These are phyloP conservation scores for Magallana ariakensis DNA, from an alignment of 1,140 invertebrate genomes.

Conservation along the genomic window DNA sequence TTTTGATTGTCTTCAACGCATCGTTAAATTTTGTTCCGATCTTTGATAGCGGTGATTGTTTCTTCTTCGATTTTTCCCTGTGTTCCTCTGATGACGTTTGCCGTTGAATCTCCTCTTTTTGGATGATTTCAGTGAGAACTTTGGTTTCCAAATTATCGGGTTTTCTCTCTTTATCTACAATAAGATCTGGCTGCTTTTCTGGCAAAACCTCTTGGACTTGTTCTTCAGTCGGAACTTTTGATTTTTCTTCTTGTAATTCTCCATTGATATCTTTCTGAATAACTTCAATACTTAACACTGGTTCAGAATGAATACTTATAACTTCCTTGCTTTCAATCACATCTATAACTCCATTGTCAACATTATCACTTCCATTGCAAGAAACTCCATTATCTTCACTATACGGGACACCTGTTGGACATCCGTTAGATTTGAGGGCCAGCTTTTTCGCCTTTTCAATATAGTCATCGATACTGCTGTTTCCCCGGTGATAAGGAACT, in stretches of 20 bases:
- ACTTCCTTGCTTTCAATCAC: background rate
- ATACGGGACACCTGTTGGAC: background rate
- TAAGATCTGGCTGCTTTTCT: background rate
- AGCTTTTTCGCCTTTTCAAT: background rate
- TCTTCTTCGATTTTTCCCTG: background rate
- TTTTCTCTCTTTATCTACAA: background rate
- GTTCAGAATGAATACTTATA: background rate
- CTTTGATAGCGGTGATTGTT: background rate
- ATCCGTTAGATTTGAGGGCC: background rate
- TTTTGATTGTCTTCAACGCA: background rate
- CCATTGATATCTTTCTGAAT: background rate
- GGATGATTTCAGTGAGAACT: background rate
- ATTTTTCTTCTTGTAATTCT: background rate
- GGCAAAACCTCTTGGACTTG: background rate
- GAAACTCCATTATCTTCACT: background rate
- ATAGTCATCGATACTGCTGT: constrained; percentile 1
- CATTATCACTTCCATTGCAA: background rate
- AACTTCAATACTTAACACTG: background rate
- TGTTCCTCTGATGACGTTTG: background rate
- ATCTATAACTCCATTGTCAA: background rate
- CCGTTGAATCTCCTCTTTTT: background rate
- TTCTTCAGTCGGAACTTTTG: background rate
- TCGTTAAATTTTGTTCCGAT: constrained; percentile 2
- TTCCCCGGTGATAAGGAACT: background rate
- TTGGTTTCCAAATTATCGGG: background rate